A percentile compares a stretch with the other conserved stretches of the same genome.
Conservation (phyloP, 2,888 invertebrate species). For the Congeria kusceri region DNA sequence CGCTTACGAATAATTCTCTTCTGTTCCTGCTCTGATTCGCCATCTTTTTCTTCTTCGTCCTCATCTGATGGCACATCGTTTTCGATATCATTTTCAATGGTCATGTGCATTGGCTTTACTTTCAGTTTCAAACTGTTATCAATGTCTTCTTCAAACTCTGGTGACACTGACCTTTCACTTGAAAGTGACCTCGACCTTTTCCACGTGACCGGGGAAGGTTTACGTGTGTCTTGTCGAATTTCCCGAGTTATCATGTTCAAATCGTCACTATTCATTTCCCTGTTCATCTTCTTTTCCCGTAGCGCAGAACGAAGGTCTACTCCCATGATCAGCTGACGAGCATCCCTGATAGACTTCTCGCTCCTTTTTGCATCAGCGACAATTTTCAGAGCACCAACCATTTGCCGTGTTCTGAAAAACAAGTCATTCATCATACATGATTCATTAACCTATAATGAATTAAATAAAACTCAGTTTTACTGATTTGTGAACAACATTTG, state of each 20-base stretch:
- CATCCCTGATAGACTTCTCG: conserved; percentile 52
- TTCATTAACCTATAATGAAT: no score
- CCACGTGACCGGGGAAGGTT: conserved; percentile 25
- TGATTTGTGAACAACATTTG: no score
- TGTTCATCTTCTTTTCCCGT: conserved; percentile 53
- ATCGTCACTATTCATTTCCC: conserved; percentile 3
- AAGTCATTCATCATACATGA: no score
- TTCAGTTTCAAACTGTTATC: conserved; percentile 22
- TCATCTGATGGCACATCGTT: conserved; percentile 15
- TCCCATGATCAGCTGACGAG: conserved; percentile 57
- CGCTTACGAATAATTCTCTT: conserved; percentile 16
- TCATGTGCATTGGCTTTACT: conserved; percentile 59
- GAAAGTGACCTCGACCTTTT: conserved; percentile 25
- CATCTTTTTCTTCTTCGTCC: conserved; percentile 25
- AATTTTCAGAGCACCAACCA: conserved; percentile 52
- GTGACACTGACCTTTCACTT: conserved; percentile 33
- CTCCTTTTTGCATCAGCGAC: conserved; percentile 60
- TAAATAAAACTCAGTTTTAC: no score
- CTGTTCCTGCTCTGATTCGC: neutral
- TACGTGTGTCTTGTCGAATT: neutral
- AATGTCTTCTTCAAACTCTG: conserved; percentile 12
- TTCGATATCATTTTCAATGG: conserved; percentile 50
- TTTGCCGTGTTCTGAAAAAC: conserved; percentile 37
- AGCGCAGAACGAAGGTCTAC: conserved; percentile 50
- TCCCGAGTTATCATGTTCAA: neutral